Conservation (phyloP, 1,140 invertebrate genomes). For the Cyclina sinensis region DNA sequence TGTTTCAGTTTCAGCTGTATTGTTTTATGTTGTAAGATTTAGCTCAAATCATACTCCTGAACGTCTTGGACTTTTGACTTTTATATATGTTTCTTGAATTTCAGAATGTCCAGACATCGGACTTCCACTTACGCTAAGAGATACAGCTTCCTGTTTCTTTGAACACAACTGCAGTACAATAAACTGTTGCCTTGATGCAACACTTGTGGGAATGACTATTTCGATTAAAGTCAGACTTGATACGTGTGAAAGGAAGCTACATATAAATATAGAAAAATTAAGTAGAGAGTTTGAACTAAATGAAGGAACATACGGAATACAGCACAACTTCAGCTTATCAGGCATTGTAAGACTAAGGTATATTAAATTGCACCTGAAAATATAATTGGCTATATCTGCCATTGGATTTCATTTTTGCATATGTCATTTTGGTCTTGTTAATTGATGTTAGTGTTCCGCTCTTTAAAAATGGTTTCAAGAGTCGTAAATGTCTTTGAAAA, state of each 20-base stretch:
- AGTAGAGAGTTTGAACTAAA: not conserved
- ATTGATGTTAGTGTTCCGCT: no score
- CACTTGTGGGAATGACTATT: not conserved
- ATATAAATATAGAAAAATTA: not conserved
- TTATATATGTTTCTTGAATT: no score
- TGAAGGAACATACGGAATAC: not conserved
- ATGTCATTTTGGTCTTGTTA: no score
- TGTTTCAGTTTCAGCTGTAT: no score
- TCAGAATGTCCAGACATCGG: not conserved
- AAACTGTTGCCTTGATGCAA: not conserved
- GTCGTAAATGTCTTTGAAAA: no score
- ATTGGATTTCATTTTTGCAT: no score
- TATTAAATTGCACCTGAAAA: not conserved
- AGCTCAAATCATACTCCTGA: no score
- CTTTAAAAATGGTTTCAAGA: no score
- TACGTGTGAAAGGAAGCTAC: not conserved
- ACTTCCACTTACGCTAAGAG: not conserved
- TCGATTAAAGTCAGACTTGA: not conserved
- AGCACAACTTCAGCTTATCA: not conserved
- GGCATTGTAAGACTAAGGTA: slow-evolving; percentile 9
- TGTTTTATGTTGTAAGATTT: no score
- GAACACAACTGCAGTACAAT: not conserved
- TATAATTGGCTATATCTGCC: no score
- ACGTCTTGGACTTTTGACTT: no score
- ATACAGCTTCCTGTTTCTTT: not conserved